These are phyloP conservation scores for Habrosyne pyritoides DNA, from an alignment of 2,888 invertebrate genomes.

Conservation along the genomic window DNA sequence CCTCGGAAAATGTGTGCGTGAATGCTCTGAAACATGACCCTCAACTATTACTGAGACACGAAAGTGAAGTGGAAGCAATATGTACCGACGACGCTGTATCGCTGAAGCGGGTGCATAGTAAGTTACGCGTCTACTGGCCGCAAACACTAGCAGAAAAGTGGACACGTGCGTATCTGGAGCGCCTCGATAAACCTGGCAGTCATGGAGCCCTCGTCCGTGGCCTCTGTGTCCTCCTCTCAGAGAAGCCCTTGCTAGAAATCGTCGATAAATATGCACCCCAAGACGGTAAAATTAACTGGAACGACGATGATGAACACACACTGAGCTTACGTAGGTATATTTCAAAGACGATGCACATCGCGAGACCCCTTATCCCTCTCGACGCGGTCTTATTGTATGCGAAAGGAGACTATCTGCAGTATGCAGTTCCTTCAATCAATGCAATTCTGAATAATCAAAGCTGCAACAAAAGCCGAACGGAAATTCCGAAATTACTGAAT, in stretches of 20 bases:
- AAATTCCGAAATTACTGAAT: conserved; percentile 51
- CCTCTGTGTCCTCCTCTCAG: conserved; percentile 49
- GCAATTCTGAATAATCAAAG: conserved; percentile 62
- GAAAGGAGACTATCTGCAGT: conserved; percentile 66
- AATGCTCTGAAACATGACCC: conserved; percentile 68
- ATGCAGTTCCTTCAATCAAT: conserved; percentile 58
- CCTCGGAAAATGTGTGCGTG: conserved; percentile 51
- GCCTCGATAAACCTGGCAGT: conserved; percentile 37
- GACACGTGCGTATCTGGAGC: conserved; percentile 37
- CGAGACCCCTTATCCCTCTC: conserved; percentile 59
- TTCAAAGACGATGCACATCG: conserved; percentile 64
- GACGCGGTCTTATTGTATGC: conserved; percentile 55
- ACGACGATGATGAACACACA: conserved; percentile 46
- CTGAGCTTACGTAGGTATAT: conserved; percentile 56
- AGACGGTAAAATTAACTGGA: conserved; percentile 57
- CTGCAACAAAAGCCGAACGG: conserved; percentile 17
- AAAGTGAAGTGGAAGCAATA: conserved; percentile 39
- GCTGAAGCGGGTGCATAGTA: conserved; percentile 43
- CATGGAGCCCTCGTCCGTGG: conserved; percentile 53
- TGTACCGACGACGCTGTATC: conserved; percentile 40
- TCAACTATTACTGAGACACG: conserved; percentile 42
- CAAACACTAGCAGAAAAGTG: conserved; percentile 48
- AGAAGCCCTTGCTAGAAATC: conserved; percentile 40
- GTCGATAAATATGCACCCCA: conserved; percentile 55
- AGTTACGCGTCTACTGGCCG: conserved; percentile 63